These are phyloP conservation scores for Daphoenositta chrysoptera DNA, from an alignment of 2,113 vertebrate genomes.

Conservation along the genomic window DNA sequence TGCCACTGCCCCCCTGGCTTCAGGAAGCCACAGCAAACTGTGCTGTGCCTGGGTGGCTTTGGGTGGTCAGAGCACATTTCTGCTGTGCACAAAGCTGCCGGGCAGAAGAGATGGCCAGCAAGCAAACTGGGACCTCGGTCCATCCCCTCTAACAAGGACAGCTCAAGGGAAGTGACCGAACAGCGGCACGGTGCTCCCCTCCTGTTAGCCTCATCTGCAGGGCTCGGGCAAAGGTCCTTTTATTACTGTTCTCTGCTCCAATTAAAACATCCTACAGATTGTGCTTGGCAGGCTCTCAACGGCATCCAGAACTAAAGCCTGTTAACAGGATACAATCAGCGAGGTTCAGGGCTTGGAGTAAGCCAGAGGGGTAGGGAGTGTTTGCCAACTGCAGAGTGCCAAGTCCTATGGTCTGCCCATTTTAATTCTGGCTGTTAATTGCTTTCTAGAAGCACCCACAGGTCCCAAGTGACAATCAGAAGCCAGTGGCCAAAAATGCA, in stretches of 20 bases:
- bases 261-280: conserved; percentile 35
- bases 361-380: background rate
- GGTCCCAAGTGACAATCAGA: background rate
- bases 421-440: conserved; percentile 32
- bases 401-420: conserved; percentile 8
- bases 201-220: background rate
- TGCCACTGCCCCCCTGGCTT: background rate
- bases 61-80: background rate
- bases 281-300: conserved; percentile 7
- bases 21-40: background rate
- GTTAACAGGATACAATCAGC: background rate
- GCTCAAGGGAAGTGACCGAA: background rate
- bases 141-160: background rate
- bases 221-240: background rate
- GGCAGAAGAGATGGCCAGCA: background rate
- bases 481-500: background rate
- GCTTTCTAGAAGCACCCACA: conserved; percentile 7
- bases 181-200: background rate
- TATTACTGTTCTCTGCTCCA: conserved; percentile 10
- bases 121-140: background rate
- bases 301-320: background rate
- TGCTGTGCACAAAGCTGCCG: background rate
- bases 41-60: background rate
- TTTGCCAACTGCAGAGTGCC: background rate
- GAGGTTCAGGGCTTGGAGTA: background rate